Evolutionary conservation across 2,888 invertebrate genomes (phyloP).

Genomic region (Eilema sororculum): DNA sequence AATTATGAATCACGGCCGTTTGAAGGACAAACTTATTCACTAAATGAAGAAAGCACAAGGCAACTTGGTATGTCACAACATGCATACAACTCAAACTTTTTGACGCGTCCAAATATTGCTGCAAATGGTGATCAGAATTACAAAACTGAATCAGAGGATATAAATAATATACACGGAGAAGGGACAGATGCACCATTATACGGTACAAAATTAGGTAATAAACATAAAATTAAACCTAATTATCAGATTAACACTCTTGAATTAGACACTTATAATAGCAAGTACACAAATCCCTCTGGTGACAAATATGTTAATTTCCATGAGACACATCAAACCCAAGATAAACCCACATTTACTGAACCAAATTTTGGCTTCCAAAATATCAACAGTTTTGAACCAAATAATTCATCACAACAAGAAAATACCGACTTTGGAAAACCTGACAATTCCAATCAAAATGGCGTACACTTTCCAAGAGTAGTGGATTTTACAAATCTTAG

Average conservation of each 20-base stretch:
- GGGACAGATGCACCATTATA: constrained; percentile 69
- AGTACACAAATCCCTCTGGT: constrained; percentile 57
- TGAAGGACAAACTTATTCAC: constrained; percentile 58
- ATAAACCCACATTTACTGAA: constrained; percentile 63
- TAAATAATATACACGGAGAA: constrained; percentile 37
- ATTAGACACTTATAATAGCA: constrained; percentile 59
- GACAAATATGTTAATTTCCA: constrained; percentile 58
- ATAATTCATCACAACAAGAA: constrained; percentile 56
- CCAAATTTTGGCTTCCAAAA: constrained; percentile 58
- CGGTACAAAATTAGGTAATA: constrained; percentile 75
- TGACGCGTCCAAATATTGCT: constrained; percentile 64
- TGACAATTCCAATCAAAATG: constrained; percentile 51
- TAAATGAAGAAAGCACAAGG: constrained; percentile 57
- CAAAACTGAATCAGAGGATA: constrained; percentile 56
- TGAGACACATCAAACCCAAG: constrained; percentile 55
- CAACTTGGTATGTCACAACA: constrained; percentile 69
- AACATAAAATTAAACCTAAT: constrained; percentile 59
- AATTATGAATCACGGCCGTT: constrained; percentile 61
- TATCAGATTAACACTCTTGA: constrained; percentile 66
- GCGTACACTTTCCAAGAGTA: constrained; percentile 72
- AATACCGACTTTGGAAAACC: constrained; percentile 60
- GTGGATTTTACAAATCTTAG: constrained; percentile 76
- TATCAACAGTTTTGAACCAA: constrained; percentile 54
- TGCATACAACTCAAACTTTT: constrained; percentile 65
- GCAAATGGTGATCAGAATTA: constrained; percentile 56